phyloP scores from a whole-genome alignment of 2,113 vertebrate genomes.

The Panthera uncia region DNA sequence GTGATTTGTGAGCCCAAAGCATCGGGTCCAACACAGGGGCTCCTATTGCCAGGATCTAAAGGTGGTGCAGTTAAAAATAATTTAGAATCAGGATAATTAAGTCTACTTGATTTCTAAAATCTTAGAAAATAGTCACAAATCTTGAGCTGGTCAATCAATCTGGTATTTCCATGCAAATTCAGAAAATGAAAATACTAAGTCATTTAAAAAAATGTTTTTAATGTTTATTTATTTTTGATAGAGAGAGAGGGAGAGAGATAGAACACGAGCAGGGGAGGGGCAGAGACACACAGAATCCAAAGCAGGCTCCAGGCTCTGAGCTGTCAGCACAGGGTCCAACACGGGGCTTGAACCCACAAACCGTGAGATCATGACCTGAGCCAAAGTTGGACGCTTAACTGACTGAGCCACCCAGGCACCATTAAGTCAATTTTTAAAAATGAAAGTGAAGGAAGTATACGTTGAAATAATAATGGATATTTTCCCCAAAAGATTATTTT shows the following conservation, averaged over 20 bases:
- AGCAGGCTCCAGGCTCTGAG: too few species aligned
- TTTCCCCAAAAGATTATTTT: not conserved
- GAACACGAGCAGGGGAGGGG: too few species aligned
- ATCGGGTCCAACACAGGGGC: not conserved
- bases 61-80: not conserved
- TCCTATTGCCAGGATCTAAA: not conserved
- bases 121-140: not conserved
- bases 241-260: too few species aligned
- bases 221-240: too few species aligned
- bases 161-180: not conserved
- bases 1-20: not conserved
- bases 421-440: not conserved
- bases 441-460: not conserved
- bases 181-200: not conserved
- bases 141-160: not conserved
- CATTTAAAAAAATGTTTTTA: too few species aligned
- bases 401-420: too few species aligned
- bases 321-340: too few species aligned
- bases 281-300: too few species aligned
- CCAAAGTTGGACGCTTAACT: too few species aligned
- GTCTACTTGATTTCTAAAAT: not conserved
- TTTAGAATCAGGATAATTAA: not conserved
- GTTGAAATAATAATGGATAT: not conserved
- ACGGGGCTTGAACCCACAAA: too few species aligned
- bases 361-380: too few species aligned